Base-by-base conservation (phyloP, 1,140 invertebrate species). In the Ericerus pela region DNA sequence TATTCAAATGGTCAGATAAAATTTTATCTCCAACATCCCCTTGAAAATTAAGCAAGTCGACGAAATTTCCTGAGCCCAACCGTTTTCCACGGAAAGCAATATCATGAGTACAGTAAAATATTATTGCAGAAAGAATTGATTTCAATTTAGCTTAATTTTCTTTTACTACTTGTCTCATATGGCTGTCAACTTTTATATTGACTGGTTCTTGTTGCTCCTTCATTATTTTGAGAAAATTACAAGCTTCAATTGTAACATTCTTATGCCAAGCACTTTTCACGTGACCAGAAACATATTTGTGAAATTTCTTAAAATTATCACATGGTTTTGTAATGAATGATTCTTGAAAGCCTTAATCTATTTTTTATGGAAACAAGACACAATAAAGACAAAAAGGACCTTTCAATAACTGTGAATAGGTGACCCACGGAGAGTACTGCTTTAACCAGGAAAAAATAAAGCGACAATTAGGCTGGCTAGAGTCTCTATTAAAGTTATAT, bases 61-160 rank as follows among this genome's bases (percentile, higher is more conserved):
- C 53, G 18, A 64, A 64, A 55, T 64, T 58, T 20, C 59, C 58
- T 38, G 58, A 51, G 55, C 62, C 51, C 47, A 24, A 26, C 14
- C 51, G 27, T 53, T 62, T 60, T 26, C 60, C 61, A 53, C 59
- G 58, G 59, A 66, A 41, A 26, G 62, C 58, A 38, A 65, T 52
- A 61, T 63, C 60, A 59, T 65, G 64, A 20, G 52, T 60, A 27
- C 62, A 58, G 53, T 55, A 60, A 62, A 64, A 63, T 57, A 64
- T 53, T 18, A 64, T 62, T 53, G 51, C 60, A 54, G 60, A 63
- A 61, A 61, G 59, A 58, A 61, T 61, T 55, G 55, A 63, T 59
- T 54, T 55, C 37, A 62, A 56, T 54, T 59, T 59, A 38, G 57
- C 38, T 51, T 29, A 52, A 36, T 55, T 60, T 57, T 55, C 38